Evolutionary conservation across 2,797 vertebrate genomes (phyloP), one percentile per base, ranked within the genome.

Genomic region (Nothura maculosa): DNA sequence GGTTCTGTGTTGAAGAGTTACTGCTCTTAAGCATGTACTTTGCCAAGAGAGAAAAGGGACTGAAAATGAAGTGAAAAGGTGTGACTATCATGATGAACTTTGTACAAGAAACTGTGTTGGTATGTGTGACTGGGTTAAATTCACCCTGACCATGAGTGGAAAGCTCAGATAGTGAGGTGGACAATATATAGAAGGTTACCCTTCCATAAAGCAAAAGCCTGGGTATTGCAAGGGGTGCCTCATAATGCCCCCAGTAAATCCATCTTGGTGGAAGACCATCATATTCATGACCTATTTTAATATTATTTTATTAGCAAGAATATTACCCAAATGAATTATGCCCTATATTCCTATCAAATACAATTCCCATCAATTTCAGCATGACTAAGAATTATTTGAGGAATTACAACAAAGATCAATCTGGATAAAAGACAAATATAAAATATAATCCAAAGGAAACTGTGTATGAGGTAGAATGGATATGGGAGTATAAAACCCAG

Each of bases 361-460:
- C 15, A 86, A 57, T 55, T 77, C 10, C 19, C 42, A 77, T 57
- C 28, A 55, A 74, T 85, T 85, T 67, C n/a, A 70, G 38, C 5
- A 1, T 67, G 55, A 62, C 38, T 30, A 62, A 42, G 42, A 79
- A 61, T 10, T 12, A 79, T 92, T 76, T 64, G 77, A 52, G 36
- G 43, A 32, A 89, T 84, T 93, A 74, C 30, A 48, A 6, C 27
- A 47, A 66, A 60, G 40, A 90, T 67, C 80, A 92, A 85, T 47
- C 34, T 64, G 25, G 22, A 67, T 67, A 68, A 89, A 92, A 83
- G 30, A 77, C 7, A 10, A 70, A 80, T 74, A 72, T 22, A 77
- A 72, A 87, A 70, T 34, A 77, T 6, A n/a, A 21, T 38, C 64
- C 25, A 64, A 73, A 32, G 62, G 16, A 92, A 85, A 64, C 30